These are phyloP conservation scores for Brachyhypopomus gauderio DNA, from an alignment of 2,113 vertebrate genomes.

Conservation along the genomic window DNA sequence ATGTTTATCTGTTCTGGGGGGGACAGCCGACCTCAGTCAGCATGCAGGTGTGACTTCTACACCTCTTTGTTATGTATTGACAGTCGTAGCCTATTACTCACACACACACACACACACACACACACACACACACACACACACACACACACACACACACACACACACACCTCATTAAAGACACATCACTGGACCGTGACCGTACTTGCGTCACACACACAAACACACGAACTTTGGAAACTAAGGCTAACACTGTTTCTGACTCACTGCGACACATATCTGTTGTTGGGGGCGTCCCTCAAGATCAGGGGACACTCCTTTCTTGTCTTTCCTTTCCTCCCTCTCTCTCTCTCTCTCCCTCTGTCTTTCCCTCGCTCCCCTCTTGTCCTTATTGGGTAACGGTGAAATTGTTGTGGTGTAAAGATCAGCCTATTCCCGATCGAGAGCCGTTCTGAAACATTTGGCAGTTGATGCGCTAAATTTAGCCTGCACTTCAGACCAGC, in stretches of 20 bases:
- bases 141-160: conserved; percentile 20
- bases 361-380: background rate
- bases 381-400: conserved; percentile 45
- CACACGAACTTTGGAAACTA: background rate
- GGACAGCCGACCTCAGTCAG: background rate
- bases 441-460: conserved; percentile 25
- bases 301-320: background rate
- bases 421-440: conserved; percentile 34
- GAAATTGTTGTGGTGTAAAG: background rate
- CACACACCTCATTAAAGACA: background rate
- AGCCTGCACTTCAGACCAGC: conserved; percentile 29
- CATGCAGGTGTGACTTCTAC: too few species aligned
- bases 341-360: background rate
- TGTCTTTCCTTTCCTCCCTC: background rate
- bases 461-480: conserved; percentile 50
- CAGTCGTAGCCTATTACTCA: background rate
- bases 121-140: too few species aligned
- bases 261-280: background rate
- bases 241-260: background rate
- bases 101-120: too few species aligned
- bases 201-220: background rate
- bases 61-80: background rate
- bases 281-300: background rate
- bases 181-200: too few species aligned
- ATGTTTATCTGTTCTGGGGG: too few species aligned